Percentiles rank a stretch among this genome's conserved stretches.
phyloP scores from a whole-genome alignment of 2,888 invertebrate species.

The Athetis lepigone region DNA sequence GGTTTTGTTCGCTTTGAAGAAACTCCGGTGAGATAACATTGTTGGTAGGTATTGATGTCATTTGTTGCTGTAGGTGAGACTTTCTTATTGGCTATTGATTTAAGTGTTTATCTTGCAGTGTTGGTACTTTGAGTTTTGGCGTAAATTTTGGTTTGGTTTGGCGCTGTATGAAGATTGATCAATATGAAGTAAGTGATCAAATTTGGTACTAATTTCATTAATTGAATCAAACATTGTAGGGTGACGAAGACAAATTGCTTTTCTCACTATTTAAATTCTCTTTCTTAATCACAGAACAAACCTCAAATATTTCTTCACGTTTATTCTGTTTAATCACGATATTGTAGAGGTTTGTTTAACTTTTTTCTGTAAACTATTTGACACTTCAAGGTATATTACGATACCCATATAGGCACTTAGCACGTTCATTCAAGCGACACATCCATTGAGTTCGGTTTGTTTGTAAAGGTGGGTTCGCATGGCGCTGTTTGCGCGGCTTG shows the following conservation, averaged over 20 bases:
- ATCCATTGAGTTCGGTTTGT: constrained; percentile 77
- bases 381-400: constrained; percentile 56
- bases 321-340: constrained; percentile 21
- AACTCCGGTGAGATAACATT: constrained; percentile 61
- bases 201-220: constrained; percentile 10
- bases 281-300: constrained; percentile 16
- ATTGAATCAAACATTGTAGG: constrained; percentile 6
- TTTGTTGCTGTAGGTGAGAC: constrained; percentile 42
- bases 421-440: constrained; percentile 80
- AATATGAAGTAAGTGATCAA: too few relatives aligned
- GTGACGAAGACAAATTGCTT: neutral
- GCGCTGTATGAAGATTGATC: constrained; percentile 11
- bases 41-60: constrained; percentile 48
- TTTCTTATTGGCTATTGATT: constrained; percentile 54
- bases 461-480: constrained; percentile 82
- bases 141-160: constrained; percentile 24
- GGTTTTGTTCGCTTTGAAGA: constrained; percentile 61
- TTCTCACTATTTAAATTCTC: neutral
- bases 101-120: constrained; percentile 43
- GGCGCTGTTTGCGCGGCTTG: constrained; percentile 78
- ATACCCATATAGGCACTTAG: constrained; percentile 60
- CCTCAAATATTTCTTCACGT: constrained; percentile 25
- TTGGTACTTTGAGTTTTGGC: constrained; percentile 15
- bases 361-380: constrained; percentile 42
- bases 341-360: constrained; percentile 29